These are phyloP conservation scores for Syrmaticus mikado DNA, from an alignment of 2,113 vertebrate genomes.

Conservation along the genomic window DNA sequence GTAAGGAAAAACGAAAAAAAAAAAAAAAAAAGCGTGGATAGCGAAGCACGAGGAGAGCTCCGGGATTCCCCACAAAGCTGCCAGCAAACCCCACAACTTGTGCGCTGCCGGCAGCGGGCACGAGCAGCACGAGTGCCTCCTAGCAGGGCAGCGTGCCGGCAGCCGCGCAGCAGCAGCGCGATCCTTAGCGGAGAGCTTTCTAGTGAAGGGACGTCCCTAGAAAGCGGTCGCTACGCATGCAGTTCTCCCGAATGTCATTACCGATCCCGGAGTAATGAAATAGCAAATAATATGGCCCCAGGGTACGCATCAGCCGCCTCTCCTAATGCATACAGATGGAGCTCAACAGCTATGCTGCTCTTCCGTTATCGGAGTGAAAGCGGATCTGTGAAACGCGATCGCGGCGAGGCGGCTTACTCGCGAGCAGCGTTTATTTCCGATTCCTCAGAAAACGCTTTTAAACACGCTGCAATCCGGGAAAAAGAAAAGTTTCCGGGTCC, in stretches of 20 bases:
- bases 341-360: constrained; percentile 48
- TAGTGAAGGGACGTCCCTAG: constrained; percentile 46
- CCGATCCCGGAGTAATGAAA: constrained; percentile 74
- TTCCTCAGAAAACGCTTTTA: background rate
- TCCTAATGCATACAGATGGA: constrained; percentile 67
- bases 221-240: constrained; percentile 57
- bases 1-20: too few relatives aligned
- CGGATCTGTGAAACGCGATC: constrained; percentile 15
- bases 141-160: background rate
- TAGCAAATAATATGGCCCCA: constrained; percentile 55
- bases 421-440: background rate
- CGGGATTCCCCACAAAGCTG: background rate
- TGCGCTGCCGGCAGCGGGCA: background rate
- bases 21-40: too few relatives aligned
- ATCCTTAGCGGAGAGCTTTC: constrained; percentile 54
- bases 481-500: background rate
- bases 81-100: background rate
- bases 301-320: constrained; percentile 66
- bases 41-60: background rate
- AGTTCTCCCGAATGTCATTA: constrained; percentile 53
- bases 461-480: background rate
- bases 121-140: background rate
- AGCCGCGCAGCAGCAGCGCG: background rate
- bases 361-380: constrained; percentile 33
- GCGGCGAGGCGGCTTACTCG: constrained; percentile 8